Conservation (phyloP, 2,113 vertebrate species). For the Prolemur simus region DNA sequence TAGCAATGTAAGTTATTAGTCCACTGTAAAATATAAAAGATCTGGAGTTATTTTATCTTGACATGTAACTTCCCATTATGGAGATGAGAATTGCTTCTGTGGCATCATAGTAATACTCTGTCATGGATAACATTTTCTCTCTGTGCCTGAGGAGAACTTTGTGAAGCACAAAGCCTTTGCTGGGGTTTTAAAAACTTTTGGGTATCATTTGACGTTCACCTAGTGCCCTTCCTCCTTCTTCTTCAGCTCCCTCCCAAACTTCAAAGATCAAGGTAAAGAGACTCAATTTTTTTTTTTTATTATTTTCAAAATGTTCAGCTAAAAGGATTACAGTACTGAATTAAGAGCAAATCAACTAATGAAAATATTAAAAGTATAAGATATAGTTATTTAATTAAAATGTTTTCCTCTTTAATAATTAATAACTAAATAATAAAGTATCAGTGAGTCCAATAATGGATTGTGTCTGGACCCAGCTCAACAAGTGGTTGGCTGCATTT, state of each 20-base stretch:
- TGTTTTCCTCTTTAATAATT: constrained; percentile 12
- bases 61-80: neutral
- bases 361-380: constrained; percentile 9
- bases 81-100: constrained; percentile 35
- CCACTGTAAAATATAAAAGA: constrained; percentile 48
- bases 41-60: constrained; percentile 42
- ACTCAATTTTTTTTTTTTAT: constrained; percentile 18
- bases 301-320: constrained; percentile 33
- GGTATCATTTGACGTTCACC: neutral
- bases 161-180: constrained; percentile 35
- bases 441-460: neutral
- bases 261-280: constrained; percentile 19
- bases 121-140: neutral
- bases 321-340: neutral
- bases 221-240: neutral
- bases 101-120: neutral
- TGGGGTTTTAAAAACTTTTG: constrained; percentile 11
- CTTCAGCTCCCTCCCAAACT: neutral
- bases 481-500: neutral
- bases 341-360: neutral
- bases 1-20: constrained; percentile 10
- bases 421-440: constrained; percentile 13
- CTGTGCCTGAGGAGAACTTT: neutral
- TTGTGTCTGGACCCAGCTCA: neutral
- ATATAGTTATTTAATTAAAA: neutral